These are phyloP conservation scores for Leistus spinibarbis DNA, from an alignment of 2,888 invertebrate species.

Conservation along the genomic window DNA sequence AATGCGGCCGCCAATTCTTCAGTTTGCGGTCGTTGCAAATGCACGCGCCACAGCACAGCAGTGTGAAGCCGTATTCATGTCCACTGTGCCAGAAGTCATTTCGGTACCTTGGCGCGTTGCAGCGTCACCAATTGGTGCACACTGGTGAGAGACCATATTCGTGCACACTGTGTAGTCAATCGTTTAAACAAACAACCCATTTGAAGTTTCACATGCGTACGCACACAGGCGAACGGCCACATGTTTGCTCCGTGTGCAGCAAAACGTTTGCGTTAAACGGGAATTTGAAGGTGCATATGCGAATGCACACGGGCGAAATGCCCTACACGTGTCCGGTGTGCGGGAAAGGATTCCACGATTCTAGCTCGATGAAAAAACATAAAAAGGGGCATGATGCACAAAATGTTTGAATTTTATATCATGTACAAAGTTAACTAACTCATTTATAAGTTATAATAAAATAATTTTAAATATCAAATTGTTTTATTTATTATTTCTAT, in stretches of 20 bases:
- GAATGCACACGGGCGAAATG: constrained; percentile 2
- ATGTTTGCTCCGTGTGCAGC: neutral
- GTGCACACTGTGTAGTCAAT: constrained; percentile 15
- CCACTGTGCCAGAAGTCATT: constrained; percentile 15
- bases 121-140: constrained; percentile 17
- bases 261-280: neutral
- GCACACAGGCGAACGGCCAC: constrained; percentile 1
- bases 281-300: constrained; percentile 4
- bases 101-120: constrained; percentile 13
- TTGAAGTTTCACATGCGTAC: constrained; percentile 19
- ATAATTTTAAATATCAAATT: neutral
- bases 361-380: constrained; percentile 1
- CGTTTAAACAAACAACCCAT: constrained; percentile 20
- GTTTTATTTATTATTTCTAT: no score
- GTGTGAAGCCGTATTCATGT: constrained; percentile 15
- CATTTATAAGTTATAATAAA: neutral
- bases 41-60: constrained; percentile 13
- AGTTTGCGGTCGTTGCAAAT: constrained; percentile 17
- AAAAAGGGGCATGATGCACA: neutral
- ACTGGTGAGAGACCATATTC: constrained; percentile 22
- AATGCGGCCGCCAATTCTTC: constrained; percentile 24
- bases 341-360: neutral
- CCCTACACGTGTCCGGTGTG: constrained; percentile 5
- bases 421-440: neutral
- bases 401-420: neutral